Conservation (phyloP, 2,888 invertebrate species). For the Magallana nippona region DNA sequence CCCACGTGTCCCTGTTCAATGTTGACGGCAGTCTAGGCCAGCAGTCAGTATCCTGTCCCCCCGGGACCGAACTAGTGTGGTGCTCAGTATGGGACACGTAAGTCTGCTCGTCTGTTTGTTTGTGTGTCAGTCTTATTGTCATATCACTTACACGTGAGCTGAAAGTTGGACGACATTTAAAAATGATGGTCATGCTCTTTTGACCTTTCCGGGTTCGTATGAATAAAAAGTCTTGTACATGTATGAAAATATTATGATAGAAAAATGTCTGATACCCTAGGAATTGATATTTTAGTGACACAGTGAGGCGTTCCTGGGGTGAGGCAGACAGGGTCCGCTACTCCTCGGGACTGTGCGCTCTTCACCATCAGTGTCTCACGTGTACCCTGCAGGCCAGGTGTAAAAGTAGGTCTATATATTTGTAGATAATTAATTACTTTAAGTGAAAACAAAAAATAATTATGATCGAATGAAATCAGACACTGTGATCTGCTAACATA, state of each 20-base stretch:
- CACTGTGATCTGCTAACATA: no score
- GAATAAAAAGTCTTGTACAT: no score
- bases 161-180: no score
- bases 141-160: not conserved
- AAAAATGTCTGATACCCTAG: not conserved
- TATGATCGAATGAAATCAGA: no score
- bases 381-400: conserved; percentile 59
- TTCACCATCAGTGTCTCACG: conserved; percentile 47
- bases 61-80: conserved; percentile 57
- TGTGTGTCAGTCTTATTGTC: not conserved
- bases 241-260: no score
- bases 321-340: conserved; percentile 38
- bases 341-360: conserved; percentile 45
- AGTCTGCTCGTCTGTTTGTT: not conserved
- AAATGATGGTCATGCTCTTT: no score
- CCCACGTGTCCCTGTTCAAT: conserved; percentile 61
- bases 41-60: conserved; percentile 56
- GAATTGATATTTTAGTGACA: conserved; percentile 17
- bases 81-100: conserved; percentile 64
- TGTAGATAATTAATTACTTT: not conserved
- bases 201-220: no score
- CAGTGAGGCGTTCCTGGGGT: conserved; percentile 32
- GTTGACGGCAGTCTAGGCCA: conserved; percentile 46
- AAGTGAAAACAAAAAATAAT: no score
- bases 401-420: conserved; percentile 51